Base-by-base conservation (phyloP, 2,113 vertebrate species). In the Pipra filicauda region DNA sequence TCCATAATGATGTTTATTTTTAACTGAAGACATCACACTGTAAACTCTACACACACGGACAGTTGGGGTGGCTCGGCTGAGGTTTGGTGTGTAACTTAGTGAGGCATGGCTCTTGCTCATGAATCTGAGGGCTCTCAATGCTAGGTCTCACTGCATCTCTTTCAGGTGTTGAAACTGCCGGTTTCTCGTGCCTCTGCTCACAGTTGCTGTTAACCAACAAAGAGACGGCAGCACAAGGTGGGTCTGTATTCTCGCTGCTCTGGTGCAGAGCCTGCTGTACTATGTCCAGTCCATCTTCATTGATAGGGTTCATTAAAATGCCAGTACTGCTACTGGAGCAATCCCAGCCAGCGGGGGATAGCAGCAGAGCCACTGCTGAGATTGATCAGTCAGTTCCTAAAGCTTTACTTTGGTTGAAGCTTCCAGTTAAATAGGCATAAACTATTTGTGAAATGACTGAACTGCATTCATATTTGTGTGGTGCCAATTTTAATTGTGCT, bases 1-100 rank as follows among this genome's bases (percentile, higher is more conserved):
- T 46, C 69, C 52, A 57, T 54, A 71, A 49, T 23, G 44, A 30
- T 92, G 35, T 74, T 92, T 86, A 74, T 88, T 90, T 97, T 89
- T 85, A 74, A 64, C 54, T 76, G 31, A 15, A 91, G 67, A 58
- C 54, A 33, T 44, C 41, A 31, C 24, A 24, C 24, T 44, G 51
- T 61, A 46, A 61, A 79, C 33, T 23, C 62, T 51, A 4, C 26
- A 48, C 5, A 3, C 0, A 1, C 1, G 2, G 27, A 21, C 12
- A 21, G 23, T 30, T 73, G 6, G 8, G 21, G 12, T 13, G 35
- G 9, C 13, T 61, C 0, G 0, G 59, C 51, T 58, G 88, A 49
- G 30, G 14, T 65, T 64, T 35, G 37, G 9, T 24, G 24, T 83
- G 39, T 51, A 11, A 28, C 5, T 55, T 17, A 23, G 30, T 5